Evolutionary conservation across 2,888 invertebrate species (phyloP), one percentile per base, ranked within the genome.

Genomic region (Oscheius onirici): DNA sequence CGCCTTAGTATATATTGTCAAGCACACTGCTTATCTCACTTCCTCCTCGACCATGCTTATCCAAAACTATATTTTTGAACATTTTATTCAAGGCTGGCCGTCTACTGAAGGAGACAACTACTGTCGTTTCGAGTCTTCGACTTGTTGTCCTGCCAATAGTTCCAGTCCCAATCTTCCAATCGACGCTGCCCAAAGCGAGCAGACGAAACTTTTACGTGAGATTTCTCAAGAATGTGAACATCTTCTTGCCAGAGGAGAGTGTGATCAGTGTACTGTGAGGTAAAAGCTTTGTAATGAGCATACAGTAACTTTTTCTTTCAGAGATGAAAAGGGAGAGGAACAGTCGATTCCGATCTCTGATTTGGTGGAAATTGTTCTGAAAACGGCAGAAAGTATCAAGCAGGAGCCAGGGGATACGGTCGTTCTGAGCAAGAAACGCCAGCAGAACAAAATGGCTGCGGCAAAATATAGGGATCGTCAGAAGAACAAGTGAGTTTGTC

Each of bases 211-310:
- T 41, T 77, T 72, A 41, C 70, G 75, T 15, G 77, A 79, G 49
- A 79, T 79, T 40, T 72, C 72, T 2, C 71, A 73, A 41, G 79
- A 79, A 49, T 79, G 79, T 54, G 77, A 78, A 49, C 79, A 79
- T 44, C 70, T 79, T 55, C 41, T 79, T 40, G 57, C 69, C 0
- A 51, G 60, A 22, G 46, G 61, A 22, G 74, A 77, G 2, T 79
- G 79, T 55, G 71, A 71, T 1, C 69, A 76, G 41, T 79, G 79
- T 65, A 71, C 69, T 10, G 41, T 74, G 15, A 52, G 69, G 78
- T 76, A 28, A 70, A 69, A 46, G n/a, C n/a, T 24, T 52, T 40
- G 1, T 5, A 15, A 13, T 15, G 28, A 13, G n/a, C 1, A 24
- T 22, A 5, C 34, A 10, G 8, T 34, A 49, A 57, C 20, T 43